Evolutionary conservation across 2,888 invertebrate species (phyloP), one percentile per base, ranked within the genome.

Genomic region (Tiliacea citrago): DNA sequence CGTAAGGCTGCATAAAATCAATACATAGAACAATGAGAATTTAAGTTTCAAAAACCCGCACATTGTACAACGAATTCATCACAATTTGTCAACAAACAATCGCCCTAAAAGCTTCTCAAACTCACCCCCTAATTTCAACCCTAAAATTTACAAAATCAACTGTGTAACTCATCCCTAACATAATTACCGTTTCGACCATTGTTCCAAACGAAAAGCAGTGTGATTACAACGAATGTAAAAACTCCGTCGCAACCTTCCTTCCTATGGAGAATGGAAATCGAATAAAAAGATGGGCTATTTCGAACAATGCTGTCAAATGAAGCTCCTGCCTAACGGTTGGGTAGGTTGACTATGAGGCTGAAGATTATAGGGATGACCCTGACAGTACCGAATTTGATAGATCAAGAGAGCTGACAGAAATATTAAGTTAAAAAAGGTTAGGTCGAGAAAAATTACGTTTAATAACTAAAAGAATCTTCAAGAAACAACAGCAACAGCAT

Each of bases 271-370:
- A 71, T 72, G 68, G 68, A 84, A 89, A 88, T 86, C 82, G 61
- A 87, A 88, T 88, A 87, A 89, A 88, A 83, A 79, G 70, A 73
- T 79, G 35, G 77, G 72, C 76, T 69, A 85, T 84, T 82, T 68
- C 82, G 84, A 84, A 90, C 89, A 90, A 90, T 89, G 77, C 83
- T 78, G 81, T 83, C 87, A 89, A 90, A 90, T 88, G 87, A 90
- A 85, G 85, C 74, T 45, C 66, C 73, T 70, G 42, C 71, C 83
- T 80, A 81, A 77, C 80, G 67, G 63, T 61, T 13, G 0, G 24
- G 12, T 73, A 69, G 71, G 70, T 10, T 49, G 47, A 53, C 74
- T 53, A 79, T 58, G 45, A 39, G 12, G 1, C 12, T 42, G 9
- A 10, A 21, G 29, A 29, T 57, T 47, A 39, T 5, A 9, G n/a